Base-by-base conservation (phyloP, 2,797 vertebrate species). In the Sebastes diaconus region DNA sequence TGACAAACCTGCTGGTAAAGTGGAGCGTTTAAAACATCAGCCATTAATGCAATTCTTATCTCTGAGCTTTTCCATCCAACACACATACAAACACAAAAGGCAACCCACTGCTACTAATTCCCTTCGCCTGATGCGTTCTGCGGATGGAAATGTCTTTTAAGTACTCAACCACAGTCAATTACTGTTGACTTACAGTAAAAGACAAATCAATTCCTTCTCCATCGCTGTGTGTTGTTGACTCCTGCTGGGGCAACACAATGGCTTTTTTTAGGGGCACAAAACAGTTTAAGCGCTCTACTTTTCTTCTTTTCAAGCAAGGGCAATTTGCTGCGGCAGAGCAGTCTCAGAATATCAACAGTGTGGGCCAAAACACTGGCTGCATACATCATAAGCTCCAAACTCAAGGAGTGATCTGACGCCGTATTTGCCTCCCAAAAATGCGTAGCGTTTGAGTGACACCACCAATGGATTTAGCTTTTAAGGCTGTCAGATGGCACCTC, bases 131-230 rank as follows among this genome's bases (percentile, higher is more conserved):
- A 80, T 63, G 83, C 42, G n/a, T 86, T 84, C 77, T 66, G 71
- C 14, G 39, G 73, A 91, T 80, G 68, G 81, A 88, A 88, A 84
- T 36, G 84, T 77, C 70, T 73, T 84, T 82, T 87, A 88, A 92
- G 84, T 77, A 70, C 85, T 89, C 88, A 87, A 85, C 87, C 87
- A 69, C 83, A 89, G 84, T 90, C 88, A 84, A 91, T 94, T 94
- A 89, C 83, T 74, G 85, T 91, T 92, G 89, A 91, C 83, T 89
- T 87, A 90, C 85, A 86, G 89, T 91, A 87, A 88, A 90, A 90
- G 69, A 90, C 83, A 83, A 93, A 94, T 89, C 88, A 83, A 84
- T 91, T 84, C 69, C 68, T 84, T 88, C 73, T 86, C 68, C 74
- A 84, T 79, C 54, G 27, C 80, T 81, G 74, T 74, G 72, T 87